phyloP scores from a whole-genome alignment of 2,113 vertebrate genomes.

The Actenoides lindsayi region DNA sequence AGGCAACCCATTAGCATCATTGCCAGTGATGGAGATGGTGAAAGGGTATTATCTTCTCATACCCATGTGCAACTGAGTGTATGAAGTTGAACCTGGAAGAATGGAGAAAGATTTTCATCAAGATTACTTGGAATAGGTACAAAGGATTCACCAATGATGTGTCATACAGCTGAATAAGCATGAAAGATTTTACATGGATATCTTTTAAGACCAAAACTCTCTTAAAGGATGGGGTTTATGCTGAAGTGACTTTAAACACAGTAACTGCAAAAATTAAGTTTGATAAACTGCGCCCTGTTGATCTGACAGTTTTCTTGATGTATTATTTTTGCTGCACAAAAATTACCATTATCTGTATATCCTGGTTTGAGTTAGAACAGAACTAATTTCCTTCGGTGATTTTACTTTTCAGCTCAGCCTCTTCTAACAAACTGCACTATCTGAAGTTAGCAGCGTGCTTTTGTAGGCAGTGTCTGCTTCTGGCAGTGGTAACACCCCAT shows the following conservation, averaged over 20 bases:
- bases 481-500: neutral
- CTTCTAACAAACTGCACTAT: neutral
- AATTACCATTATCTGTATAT: neutral
- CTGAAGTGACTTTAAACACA: neutral
- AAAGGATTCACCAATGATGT: neutral
- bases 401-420: neutral
- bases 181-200: neutral
- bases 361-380: neutral
- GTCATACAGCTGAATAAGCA: rapidly evolving
- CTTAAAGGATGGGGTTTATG: neutral
- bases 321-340: neutral
- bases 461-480: neutral
- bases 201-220: neutral
- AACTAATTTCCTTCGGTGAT: neutral
- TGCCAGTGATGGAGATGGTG: slow-evolving; percentile 39
- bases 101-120: neutral
- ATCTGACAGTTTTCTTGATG: neutral
- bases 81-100: slow-evolving; percentile 81
- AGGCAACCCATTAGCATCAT: slow-evolving; percentile 81
- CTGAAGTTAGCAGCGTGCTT: neutral
- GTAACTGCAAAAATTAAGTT: neutral
- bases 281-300: neutral
- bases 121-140: neutral
- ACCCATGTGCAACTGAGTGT: slow-evolving; percentile 85
- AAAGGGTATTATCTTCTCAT: slow-evolving; percentile 89